Percentiles rank a stretch among this genome's conserved stretches.
These are phyloP conservation scores for Epinephelus coioides DNA, from an alignment of 2,797 vertebrate genomes.

Conservation along the genomic window DNA sequence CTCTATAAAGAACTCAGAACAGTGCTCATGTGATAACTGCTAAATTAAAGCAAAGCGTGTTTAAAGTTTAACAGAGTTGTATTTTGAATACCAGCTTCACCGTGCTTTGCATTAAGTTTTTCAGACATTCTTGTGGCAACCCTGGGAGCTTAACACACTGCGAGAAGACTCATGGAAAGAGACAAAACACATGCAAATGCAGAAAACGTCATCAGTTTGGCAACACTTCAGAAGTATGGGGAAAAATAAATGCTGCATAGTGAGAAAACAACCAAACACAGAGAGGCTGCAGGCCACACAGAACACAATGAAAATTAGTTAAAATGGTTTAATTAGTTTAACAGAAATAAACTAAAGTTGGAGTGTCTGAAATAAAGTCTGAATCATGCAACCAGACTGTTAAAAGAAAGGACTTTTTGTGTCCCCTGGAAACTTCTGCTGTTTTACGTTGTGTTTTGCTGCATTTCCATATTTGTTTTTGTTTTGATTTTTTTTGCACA, in stretches of 20 bases:
- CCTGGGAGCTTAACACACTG: not conserved
- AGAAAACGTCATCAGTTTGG: not conserved
- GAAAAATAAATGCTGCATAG: not conserved
- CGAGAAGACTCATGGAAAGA: not conserved
- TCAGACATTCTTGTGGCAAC: not conserved
- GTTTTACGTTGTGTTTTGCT: no score
- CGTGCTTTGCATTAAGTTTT: not conserved
- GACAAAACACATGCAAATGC: not conserved
- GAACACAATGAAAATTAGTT: not conserved
- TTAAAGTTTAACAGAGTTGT: conserved; percentile 2
- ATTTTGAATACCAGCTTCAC: not conserved
- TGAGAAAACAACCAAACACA: not conserved
- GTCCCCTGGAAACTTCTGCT: no score
- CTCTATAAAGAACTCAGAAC: no score
- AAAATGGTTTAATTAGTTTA: not conserved
- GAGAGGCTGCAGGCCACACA: not conserved
- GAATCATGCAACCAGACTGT: no score
- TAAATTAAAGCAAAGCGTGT: not conserved
- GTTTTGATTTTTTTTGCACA: no score
- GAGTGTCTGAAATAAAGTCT: no score
- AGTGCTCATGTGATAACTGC: not conserved
- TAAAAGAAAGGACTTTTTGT: no score
- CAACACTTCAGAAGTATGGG: not conserved
- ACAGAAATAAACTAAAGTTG: not conserved
- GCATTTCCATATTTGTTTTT: no score